A percentile compares a stretch with the other conserved stretches of the same genome.
Evolutionary conservation across 2,113 vertebrate genomes (phyloP).

Genomic region (Sapajus apella): DNA sequence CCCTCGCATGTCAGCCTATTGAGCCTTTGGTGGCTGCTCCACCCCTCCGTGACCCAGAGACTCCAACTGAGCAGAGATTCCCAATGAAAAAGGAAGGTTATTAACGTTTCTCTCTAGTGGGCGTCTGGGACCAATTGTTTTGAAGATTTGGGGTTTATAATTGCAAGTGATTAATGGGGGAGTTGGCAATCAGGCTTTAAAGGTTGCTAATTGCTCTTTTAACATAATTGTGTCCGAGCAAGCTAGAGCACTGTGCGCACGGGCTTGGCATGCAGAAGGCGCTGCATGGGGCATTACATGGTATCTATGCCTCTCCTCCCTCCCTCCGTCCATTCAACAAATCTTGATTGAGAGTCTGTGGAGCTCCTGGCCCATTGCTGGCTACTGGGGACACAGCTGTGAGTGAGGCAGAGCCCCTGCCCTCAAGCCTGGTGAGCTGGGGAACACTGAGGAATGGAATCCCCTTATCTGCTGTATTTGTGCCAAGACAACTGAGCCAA

Average conservation of each 20-base stretch:
- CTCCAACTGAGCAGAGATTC: conserved; percentile 26
- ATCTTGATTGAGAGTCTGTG: neutral
- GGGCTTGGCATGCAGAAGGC: neutral
- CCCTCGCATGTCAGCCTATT: neutral
- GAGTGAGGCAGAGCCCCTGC: neutral
- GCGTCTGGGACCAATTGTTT: conserved; percentile 77
- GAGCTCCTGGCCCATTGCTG: too few species aligned
- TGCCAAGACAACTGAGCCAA: neutral
- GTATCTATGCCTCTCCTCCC: neutral
- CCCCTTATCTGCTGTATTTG: neutral
- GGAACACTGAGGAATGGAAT: neutral
- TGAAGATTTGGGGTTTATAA: conserved; percentile 81
- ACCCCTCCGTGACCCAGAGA: neutral
- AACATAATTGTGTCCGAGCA: conserved; percentile 70
- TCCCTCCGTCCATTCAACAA: neutral
- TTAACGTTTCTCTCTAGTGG: conserved; percentile 70
- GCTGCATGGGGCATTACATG: neutral
- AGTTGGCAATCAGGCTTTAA: conserved; percentile 74
- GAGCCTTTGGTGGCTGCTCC: neutral
- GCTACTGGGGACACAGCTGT: neutral
- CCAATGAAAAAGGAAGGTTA: conserved; percentile 41
- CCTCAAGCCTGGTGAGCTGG: neutral
- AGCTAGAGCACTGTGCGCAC: neutral
- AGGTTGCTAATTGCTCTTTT: conserved; percentile 78
- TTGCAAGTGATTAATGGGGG: conserved; percentile 83